Evolutionary conservation across 1,140 invertebrate genomes (phyloP).

Genomic region (Araneus ventricosus): DNA sequence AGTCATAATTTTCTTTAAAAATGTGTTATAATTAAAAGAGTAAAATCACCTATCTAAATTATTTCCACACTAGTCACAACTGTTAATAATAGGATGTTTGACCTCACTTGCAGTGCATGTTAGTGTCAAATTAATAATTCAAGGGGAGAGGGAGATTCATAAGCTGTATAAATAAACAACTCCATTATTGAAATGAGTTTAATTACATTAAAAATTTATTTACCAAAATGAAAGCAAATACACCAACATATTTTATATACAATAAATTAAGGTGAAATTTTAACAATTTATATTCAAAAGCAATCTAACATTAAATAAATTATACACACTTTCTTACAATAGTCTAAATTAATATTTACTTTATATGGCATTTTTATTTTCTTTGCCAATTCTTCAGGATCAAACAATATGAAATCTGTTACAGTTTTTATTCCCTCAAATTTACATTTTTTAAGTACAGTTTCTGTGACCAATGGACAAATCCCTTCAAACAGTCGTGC

Average conservation of each 20-base stretch:
- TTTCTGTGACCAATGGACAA: background rate
- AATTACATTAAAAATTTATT: background rate
- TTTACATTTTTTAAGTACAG: conserved; percentile 48
- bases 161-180: background rate
- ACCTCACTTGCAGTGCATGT: too few species aligned
- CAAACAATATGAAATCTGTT: conserved; percentile 47
- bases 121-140: background rate
- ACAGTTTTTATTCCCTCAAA: conserved; percentile 36
- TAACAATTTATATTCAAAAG: background rate
- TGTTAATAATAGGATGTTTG: too few species aligned
- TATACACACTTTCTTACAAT: background rate
- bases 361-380: conserved; percentile 58
- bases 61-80: too few species aligned
- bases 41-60: too few species aligned
- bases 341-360: conserved; percentile 5
- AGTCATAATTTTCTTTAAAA: too few species aligned
- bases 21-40: too few species aligned
- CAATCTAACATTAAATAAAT: background rate
- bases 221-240: background rate
- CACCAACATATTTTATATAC: background rate
- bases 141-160: background rate
- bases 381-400: conserved; percentile 56
- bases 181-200: background rate
- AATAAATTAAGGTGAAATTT: background rate
- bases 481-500: conserved; percentile 37